Conservation (phyloP, 2,888 invertebrate species). For the Xestia c-nigrum region DNA sequence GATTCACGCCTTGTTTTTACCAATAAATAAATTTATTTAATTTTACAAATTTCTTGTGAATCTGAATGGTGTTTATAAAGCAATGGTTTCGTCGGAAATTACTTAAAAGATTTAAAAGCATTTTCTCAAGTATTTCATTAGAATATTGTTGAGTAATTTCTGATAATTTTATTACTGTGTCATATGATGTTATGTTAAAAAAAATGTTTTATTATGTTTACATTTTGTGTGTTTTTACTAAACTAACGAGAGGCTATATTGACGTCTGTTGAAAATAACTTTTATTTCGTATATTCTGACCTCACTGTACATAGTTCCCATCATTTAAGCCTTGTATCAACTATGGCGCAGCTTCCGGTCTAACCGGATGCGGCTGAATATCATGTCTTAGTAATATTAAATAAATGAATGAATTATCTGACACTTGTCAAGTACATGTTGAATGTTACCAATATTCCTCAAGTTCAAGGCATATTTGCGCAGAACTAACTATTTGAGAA, state of each 20-base stretch:
- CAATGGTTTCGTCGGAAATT: background rate
- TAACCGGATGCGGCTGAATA: background rate
- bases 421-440: background rate
- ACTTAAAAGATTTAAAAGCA: background rate
- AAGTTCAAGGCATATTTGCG: background rate
- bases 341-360: background rate
- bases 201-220: conserved; percentile 6
- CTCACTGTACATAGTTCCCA: conserved; percentile 25
- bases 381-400: conserved; percentile 4
- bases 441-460: background rate
- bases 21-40: too few relatives aligned
- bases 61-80: background rate
- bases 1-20: too few relatives aligned
- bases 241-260: conserved; percentile 15
- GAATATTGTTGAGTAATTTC: conserved; percentile 1
- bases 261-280: background rate
- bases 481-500: background rate
- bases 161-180: background rate
- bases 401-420: background rate
- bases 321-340: background rate
- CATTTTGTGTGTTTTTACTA: background rate
- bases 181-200: background rate
- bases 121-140: background rate
- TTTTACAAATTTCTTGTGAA: background rate
- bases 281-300: background rate